Evolutionary conservation across 2,113 vertebrate species (phyloP).

Genomic region (Thunnus thynnus): DNA sequence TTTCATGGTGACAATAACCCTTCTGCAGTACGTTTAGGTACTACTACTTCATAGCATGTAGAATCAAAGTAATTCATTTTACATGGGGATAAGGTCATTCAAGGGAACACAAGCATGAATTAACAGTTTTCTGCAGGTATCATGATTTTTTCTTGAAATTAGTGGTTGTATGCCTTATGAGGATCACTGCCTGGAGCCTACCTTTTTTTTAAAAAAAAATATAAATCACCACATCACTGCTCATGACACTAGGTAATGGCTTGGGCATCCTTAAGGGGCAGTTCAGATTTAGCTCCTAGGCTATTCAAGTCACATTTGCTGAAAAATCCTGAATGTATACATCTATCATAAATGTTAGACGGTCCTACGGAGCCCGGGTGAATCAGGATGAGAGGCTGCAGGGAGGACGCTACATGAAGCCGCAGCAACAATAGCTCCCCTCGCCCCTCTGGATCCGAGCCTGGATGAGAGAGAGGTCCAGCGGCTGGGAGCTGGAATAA

Average conservation of each 20-base stretch:
- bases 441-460: slow-evolving; percentile 43
- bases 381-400: slow-evolving; percentile 8
- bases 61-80: slow-evolving; percentile 10
- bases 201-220: slow-evolving; percentile 22
- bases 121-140: slow-evolving; percentile 32
- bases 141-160: slow-evolving; percentile 21
- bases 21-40: neutral
- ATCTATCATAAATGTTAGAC: slow-evolving; percentile 38
- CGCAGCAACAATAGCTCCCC: slow-evolving; percentile 62
- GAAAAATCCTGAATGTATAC: slow-evolving; percentile 35
- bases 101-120: slow-evolving; percentile 39
- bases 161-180: slow-evolving; percentile 14
- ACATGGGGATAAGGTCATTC: slow-evolving; percentile 39
- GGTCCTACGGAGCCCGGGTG: slow-evolving; percentile 22
- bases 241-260: slow-evolving; percentile 60
- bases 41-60: slow-evolving; percentile 9
- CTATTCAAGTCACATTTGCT: slow-evolving; percentile 45
- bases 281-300: slow-evolving; percentile 47
- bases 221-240: slow-evolving; percentile 49
- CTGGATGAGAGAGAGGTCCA: slow-evolving; percentile 69
- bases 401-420: slow-evolving; percentile 55
- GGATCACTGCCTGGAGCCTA: slow-evolving; percentile 43
- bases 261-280: slow-evolving; percentile 61
- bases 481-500: slow-evolving; percentile 82
- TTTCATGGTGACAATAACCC: slow-evolving; percentile 12